Evolutionary conservation across 2,888 invertebrate genomes (phyloP).

Genomic region (Chymomyza procnemis): DNA sequence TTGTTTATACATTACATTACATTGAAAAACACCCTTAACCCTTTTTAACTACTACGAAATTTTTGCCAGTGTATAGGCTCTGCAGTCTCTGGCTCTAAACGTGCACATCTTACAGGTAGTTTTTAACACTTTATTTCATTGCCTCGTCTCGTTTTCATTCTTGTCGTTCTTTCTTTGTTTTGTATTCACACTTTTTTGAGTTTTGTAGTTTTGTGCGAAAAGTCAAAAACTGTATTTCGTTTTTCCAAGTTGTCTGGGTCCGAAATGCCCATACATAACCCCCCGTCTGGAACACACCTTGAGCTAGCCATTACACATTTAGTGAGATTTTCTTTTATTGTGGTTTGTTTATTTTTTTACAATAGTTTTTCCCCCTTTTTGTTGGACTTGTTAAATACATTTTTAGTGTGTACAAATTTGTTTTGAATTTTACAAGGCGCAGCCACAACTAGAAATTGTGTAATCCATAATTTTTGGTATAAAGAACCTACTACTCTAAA

Average conservation of each 20-base stretch:
- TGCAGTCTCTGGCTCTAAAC: constrained; percentile 21
- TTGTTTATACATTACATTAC: too few relatives aligned
- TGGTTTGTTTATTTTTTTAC: constrained; percentile 55
- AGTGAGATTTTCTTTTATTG: constrained; percentile 14
- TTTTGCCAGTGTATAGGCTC: not conserved
- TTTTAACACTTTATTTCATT: constrained; percentile 53
- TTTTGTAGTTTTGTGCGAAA: constrained; percentile 7
- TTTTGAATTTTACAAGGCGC: constrained; percentile 52
- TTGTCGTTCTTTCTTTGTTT: not conserved
- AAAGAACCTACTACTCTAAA: too few relatives aligned
- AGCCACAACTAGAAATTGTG: constrained; percentile 46
- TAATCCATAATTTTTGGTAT: constrained; percentile 32
- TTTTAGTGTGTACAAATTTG: constrained; percentile 35
- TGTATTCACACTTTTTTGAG: not conserved
- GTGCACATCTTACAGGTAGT: constrained; percentile 58
- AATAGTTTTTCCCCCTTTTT: constrained; percentile 58
- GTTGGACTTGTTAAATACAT: not conserved
- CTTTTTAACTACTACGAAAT: too few relatives aligned
- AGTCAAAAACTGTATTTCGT: constrained; percentile 31
- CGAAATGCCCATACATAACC: not conserved
- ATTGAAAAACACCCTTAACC: too few relatives aligned
- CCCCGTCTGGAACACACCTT: not conserved
- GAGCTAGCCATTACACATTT: constrained; percentile 1
- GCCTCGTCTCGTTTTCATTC: constrained; percentile 24
- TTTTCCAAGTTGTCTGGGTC: constrained; percentile 31